Base-by-base conservation (phyloP, 2,888 invertebrate species). In the Drosophila subquinaria region DNA sequence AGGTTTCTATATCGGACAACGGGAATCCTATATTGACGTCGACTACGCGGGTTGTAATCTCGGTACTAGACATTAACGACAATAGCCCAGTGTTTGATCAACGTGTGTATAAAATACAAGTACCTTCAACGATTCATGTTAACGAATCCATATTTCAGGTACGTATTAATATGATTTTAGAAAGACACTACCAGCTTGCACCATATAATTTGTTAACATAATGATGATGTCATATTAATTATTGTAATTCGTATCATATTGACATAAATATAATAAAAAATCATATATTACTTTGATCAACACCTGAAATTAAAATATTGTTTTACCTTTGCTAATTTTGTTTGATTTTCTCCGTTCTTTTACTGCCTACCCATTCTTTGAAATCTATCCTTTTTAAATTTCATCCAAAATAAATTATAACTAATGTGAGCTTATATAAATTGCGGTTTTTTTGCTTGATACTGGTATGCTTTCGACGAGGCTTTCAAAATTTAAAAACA, bases 31-130 rank as follows among this genome's bases (percentile, higher is more conserved):
- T 95, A 74, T 94, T 97, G 79, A 95, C 96, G 45, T 96, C 96
- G 48, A 95, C 96, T 35, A 96, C 96, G 59, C 95, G 97, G 82
- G 96, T 99, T 56, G 95, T 95, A 69, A 95, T 99, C 43, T 93
- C 95, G 68, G 96, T 99, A 35, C 94, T 95, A 47, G 98, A 98
- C 92, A 93, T 96, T 85, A 98, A 98, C 94, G 98, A 98, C 93
- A 96, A 97, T 92, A 94, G 95, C 72, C 98, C 98, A 3, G 95
- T 95, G 84, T 98, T 97, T 93, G 95, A 96, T 90, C 96, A 97
- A 91, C 95, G 95, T 77, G 95, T 96, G 91, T 97, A 97, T 93
- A 96, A 96, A 90, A 95, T 97, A 76, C 95, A 95, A 91, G 96
- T 97, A 83, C 97, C 97, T 56, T 94, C 95, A 43, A 93, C 94